These are phyloP conservation scores for Hyla sarda DNA, from an alignment of 2,113 vertebrate species.

Conservation along the genomic window DNA sequence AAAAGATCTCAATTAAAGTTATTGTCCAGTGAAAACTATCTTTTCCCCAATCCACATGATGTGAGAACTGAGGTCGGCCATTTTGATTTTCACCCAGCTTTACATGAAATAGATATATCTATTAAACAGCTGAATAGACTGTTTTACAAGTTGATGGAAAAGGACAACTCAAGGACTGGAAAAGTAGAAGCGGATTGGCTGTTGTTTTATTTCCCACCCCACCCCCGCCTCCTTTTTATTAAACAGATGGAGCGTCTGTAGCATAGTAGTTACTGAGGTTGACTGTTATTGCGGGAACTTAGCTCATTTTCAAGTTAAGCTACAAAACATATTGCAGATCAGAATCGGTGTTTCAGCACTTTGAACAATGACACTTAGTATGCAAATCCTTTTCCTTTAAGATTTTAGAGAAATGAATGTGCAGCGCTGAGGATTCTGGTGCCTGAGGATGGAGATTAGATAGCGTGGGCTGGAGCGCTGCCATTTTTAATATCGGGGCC, in stretches of 20 bases:
- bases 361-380: constrained; percentile 27
- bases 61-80: neutral
- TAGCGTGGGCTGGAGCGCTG: neutral
- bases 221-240: neutral
- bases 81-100: neutral
- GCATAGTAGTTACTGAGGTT: neutral
- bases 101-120: neutral
- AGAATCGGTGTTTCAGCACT: neutral
- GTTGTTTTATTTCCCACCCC: neutral
- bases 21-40: too few relatives aligned
- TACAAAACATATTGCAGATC: constrained; percentile 20
- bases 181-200: neutral
- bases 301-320: constrained; percentile 3
- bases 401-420: neutral
- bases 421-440: neutral
- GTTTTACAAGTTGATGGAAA: neutral
- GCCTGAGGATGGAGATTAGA: constrained; percentile 47
- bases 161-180: neutral
- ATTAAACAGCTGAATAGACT: neutral
- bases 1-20: too few relatives aligned
- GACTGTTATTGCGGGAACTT: neutral
- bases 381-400: constrained; percentile 36
- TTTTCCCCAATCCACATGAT: too few relatives aligned
- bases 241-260: neutral
- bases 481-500: neutral